These are phyloP conservation scores for Drosophila asahinai DNA, from an alignment of 1,140 invertebrate genomes.

Conservation along the genomic window DNA sequence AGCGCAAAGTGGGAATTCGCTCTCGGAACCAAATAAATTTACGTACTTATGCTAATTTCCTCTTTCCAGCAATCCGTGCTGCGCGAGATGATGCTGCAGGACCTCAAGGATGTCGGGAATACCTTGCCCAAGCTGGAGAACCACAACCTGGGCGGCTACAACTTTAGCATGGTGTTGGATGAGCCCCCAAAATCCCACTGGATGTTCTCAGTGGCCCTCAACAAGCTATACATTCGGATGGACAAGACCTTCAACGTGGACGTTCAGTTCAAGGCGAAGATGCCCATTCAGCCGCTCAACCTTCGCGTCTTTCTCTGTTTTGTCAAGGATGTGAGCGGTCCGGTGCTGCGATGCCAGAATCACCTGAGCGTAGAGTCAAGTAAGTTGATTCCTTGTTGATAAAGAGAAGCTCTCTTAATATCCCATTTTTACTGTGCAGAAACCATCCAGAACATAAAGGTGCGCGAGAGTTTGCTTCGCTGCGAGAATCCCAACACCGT, in stretches of 20 bases:
- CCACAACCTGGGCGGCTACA: slow-evolving; percentile 72
- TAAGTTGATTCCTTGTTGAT: slow-evolving; percentile 5
- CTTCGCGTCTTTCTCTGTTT: slow-evolving; percentile 74
- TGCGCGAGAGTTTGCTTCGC: slow-evolving; percentile 65
- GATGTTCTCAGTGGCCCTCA: slow-evolving; percentile 61
- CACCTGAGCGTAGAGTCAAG: slow-evolving; percentile 74
- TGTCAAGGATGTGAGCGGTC: slow-evolving; percentile 73
- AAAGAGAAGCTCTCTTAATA: too few species aligned
- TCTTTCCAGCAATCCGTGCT: slow-evolving; percentile 72
- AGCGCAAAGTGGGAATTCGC: slow-evolving; percentile 23
- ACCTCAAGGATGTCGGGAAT: slow-evolving; percentile 21
- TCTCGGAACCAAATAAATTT: neutral
- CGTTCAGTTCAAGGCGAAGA: slow-evolving; percentile 61
- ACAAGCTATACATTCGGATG: slow-evolving; percentile 76
- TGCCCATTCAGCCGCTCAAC: slow-evolving; percentile 70
- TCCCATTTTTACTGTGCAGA: slow-evolving; percentile 15
- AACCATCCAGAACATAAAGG: slow-evolving; percentile 29
- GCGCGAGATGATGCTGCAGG: slow-evolving; percentile 74
- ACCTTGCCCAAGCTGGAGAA: slow-evolving; percentile 71
- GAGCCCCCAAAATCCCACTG: slow-evolving; percentile 65
- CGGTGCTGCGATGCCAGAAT: slow-evolving; percentile 78
- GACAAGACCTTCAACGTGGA: slow-evolving; percentile 75
- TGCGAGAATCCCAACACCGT: slow-evolving; percentile 72
- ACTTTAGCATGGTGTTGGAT: slow-evolving; percentile 62
- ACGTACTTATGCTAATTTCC: neutral